Percentiles rank a stretch among this genome's conserved stretches.
phyloP scores from a whole-genome alignment of 1,140 invertebrate genomes.

The Papilio xuthus region DNA sequence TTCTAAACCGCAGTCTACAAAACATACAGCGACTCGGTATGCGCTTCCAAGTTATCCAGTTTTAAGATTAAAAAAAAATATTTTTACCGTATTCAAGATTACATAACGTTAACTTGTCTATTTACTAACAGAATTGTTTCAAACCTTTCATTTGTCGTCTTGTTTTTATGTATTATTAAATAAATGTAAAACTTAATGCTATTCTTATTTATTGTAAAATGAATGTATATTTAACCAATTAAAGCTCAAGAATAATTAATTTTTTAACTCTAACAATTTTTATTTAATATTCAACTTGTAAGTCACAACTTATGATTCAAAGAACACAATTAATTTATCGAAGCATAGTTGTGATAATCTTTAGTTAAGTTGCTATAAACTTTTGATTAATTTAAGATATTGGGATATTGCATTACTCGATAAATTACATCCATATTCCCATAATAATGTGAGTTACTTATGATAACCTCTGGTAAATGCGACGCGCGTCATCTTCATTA shows the following conservation, averaged over 20 bases:
- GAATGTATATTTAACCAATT: too few species aligned
- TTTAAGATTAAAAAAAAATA: not conserved
- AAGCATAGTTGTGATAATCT: too few species aligned
- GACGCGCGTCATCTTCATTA: slow-evolving; percentile 50
- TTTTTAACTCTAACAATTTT: too few species aligned
- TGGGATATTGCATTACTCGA: not conserved
- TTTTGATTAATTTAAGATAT: not conserved
- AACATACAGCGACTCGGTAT: slow-evolving; percentile 11
- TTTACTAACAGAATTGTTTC: too few species aligned
- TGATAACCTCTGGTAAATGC: slow-evolving; percentile 21
- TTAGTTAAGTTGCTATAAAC: too few species aligned
- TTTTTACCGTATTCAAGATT: not conserved
- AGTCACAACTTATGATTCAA: not conserved
- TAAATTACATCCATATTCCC: slow-evolving; percentile 31
- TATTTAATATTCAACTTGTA: too few species aligned
- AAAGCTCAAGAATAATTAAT: too few species aligned
- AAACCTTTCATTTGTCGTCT: too few species aligned
- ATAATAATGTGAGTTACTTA: slow-evolving; percentile 32
- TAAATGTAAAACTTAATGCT: too few species aligned
- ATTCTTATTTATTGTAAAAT: too few species aligned
- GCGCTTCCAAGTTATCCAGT: not conserved
- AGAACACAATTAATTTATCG: not conserved
- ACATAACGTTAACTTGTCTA: too few species aligned
- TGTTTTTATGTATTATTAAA: too few species aligned
- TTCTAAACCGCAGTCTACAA: slow-evolving; percentile 27